Evolutionary conservation across 1,140 invertebrate genomes (phyloP).

Genomic region (Potamilus streckersoni): DNA sequence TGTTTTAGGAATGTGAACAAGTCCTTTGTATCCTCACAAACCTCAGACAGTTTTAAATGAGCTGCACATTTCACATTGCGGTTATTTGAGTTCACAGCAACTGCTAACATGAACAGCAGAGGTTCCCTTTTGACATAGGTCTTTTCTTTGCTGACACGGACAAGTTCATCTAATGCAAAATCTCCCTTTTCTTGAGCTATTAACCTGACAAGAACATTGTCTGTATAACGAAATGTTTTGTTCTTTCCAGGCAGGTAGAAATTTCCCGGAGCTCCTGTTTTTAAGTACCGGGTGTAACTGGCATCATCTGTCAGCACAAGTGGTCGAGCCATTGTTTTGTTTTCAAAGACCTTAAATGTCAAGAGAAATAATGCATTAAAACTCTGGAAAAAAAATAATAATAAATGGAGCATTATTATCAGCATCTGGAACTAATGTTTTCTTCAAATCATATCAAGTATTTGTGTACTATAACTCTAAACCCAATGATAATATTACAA

Average conservation of each 20-base stretch:
- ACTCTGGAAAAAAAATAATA: no score
- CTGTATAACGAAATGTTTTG: constrained; percentile 21
- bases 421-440: no score
- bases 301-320: no score
- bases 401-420: no score
- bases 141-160: constrained; percentile 31
- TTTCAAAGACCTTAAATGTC: no score
- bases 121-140: constrained; percentile 64
- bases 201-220: constrained; percentile 19
- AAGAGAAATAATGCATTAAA: no score
- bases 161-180: constrained; percentile 34
- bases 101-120: constrained; percentile 73
- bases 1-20: constrained; percentile 75
- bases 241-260: constrained; percentile 32
- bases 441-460: no score
- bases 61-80: constrained; percentile 67
- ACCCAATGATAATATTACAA: no score
- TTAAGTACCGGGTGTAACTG: constrained; percentile 13
- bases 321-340: no score
- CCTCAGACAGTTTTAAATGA: constrained; percentile 70
- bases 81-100: constrained; percentile 68
- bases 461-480: no score
- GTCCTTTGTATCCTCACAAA: constrained; percentile 71
- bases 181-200: constrained; percentile 21
- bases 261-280: constrained; percentile 18